Evolutionary conservation across 2,888 invertebrate species (phyloP), one percentile per base, ranked within the genome.

Genomic region (Cyclophora albipunctata): DNA sequence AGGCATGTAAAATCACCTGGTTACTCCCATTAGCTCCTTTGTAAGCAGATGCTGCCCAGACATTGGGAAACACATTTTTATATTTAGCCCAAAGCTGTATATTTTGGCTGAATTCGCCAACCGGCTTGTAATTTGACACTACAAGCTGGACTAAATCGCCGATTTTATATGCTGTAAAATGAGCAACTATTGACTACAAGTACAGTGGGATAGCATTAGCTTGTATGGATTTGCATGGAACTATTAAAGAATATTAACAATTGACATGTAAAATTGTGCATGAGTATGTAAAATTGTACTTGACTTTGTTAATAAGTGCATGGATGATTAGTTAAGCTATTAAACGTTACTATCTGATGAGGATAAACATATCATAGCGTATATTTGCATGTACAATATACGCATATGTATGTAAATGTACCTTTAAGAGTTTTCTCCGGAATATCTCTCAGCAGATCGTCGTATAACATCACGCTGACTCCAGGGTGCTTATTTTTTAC

Each of bases 1-100:
- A 20, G 20, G 20, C 20, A 20, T 20, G 20, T 20, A 20, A 44
- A 3, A 4, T 56, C 58, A 92, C 91, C 79, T 93, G 92, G 62
- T 91, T 90, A 49, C 93, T 92, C 0, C 95, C 94, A 53, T 95
- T 94, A 0, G 96, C 95, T 1, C 97, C 97, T 83, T 97, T 97
- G 71, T 92, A 97, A 0, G 96, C 95, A 35, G 94, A 93, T 0
- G 93, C 96, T 0, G 91, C 91, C 95, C 96, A 96, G 20, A 96
- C 77, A 45, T 90, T 89, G 0, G 91, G 86, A 71, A 97, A 97
- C 35, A 93, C 75, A 50, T 81, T 78, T 3, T 90, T 81, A 63
- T 95, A 95, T 48, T 90, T 91, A 40, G 90, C 90, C 93, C 93
- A 93, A 43, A 93, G 55, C n/a, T 73, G 69, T 45, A 71, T 58